Evolutionary conservation across 2,113 vertebrate genomes (phyloP).

Genomic region (Miniopterus natalensis): DNA sequence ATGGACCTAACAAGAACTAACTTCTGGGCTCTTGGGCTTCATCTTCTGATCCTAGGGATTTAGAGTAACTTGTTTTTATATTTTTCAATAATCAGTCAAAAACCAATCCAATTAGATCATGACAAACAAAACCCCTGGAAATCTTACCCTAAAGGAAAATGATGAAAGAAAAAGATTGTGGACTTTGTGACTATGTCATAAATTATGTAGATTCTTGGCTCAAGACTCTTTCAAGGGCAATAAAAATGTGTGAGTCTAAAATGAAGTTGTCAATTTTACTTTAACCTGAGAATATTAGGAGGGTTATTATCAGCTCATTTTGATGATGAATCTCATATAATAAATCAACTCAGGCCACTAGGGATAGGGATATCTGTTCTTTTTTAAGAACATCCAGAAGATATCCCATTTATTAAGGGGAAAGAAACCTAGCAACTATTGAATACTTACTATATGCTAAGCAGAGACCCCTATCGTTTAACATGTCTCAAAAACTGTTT

Average conservation of each 20-base stretch:
- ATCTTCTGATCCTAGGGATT: background rate
- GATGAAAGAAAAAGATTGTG: background rate
- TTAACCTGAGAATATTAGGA: slow-evolving; percentile 30
- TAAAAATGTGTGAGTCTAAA: background rate
- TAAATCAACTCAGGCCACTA: background rate
- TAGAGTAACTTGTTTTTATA: background rate
- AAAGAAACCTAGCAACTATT: background rate
- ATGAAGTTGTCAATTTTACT: slow-evolving; percentile 43
- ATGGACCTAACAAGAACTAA: background rate
- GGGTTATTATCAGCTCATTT: background rate
- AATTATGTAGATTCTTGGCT: background rate
- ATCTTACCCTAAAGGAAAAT: background rate
- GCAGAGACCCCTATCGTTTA: background rate
- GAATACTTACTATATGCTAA: background rate
- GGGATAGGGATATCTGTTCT: background rate
- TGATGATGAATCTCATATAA: slow-evolving; percentile 13
- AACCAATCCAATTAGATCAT: background rate
- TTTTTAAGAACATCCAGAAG: slow-evolving; percentile 20
- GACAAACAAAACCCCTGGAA: background rate
- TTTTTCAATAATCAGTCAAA: background rate
- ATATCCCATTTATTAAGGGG: background rate
- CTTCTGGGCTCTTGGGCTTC: background rate
- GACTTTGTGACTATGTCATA: background rate
- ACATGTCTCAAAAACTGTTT: background rate
- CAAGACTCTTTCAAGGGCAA: background rate